Base-by-base conservation (phyloP, 1,140 invertebrate genomes). In the Aphidius ervi region DNA sequence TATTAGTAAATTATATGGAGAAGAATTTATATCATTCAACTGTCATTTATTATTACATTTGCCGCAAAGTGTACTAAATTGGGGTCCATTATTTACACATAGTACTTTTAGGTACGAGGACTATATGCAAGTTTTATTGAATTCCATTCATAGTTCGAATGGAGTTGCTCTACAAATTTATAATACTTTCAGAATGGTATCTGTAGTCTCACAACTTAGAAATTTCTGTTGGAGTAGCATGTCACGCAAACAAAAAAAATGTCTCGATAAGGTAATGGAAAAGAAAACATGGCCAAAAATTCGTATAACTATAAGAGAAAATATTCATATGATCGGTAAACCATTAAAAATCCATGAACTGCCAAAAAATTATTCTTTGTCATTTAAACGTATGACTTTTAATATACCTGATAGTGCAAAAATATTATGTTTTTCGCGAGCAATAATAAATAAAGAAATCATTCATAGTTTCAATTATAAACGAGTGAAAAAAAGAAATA, bases 1-100 rank as follows among this genome's bases (percentile, higher is more conserved):
- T n/a, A 58, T 66, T 9, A 42, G 62, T 50, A 23, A 46, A 40
- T 63, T 69, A 8, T 72, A 70, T 54, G 56, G 62, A 20, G 7
- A 6, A 8, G 48, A 50, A 50, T 16, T 41, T 39, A 52, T 53
- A 43, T 53, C 55, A 31, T 56, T 56, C 23, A 50, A 50, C 9
- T 7, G 23, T 20, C 23, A 50, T 31, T 23, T 50, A 7, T 9
- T 50, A 5, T 20, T 37, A 6, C 2, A 50, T 50, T 37, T 50
- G 5, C 48, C 48, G 48, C 10, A 37, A 20, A 50, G 48, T 9
- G 48, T 50, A 5, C 23, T 20, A 4, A 31, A 50, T 37, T 50
- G 16, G 48, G 48, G 48, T 6, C 48, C 20, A 7, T 20, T 50
- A 31, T 50, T 16, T 16, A 50, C 48, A 6, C 48, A 50, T 4